Conservation (phyloP, 2,888 invertebrate genomes). For the Abrostola triplasia region DNA sequence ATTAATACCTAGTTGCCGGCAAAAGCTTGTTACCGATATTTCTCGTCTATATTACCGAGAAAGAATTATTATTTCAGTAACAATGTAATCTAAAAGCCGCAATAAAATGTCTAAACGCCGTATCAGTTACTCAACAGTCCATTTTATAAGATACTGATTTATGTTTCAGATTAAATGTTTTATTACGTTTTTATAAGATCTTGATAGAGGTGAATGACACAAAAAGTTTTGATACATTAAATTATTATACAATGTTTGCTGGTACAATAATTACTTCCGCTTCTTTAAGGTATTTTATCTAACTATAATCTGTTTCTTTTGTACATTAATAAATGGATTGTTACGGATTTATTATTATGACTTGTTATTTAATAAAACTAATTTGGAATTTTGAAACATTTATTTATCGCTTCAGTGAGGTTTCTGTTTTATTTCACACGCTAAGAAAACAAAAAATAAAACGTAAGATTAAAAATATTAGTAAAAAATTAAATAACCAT, state of each 20-base stretch:
- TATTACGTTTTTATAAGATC: not conserved
- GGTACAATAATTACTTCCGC: not conserved
- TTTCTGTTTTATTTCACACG: no score
- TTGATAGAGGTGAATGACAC: not conserved
- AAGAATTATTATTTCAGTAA: not conserved
- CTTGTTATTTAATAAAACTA: no score
- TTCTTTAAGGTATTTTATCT: not conserved
- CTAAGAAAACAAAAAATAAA: no score
- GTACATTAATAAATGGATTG: not conserved
- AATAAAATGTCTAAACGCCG: constrained; percentile 2
- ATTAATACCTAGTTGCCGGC: no score
- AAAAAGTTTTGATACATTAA: not conserved
- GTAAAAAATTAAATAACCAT: no score
- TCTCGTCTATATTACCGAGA: not conserved
- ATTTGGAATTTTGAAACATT: no score
- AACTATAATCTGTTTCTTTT: not conserved
- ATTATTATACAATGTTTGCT: not conserved
- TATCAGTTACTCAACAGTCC: not conserved
- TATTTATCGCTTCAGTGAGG: no score
- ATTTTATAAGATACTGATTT: constrained; percentile 2
- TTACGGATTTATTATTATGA: no score
- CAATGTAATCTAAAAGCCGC: not conserved
- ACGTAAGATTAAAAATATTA: no score
- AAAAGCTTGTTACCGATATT: not conserved
- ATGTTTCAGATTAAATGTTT: not conserved